Conservation (phyloP, 2,797 vertebrate species). For the Lagodon rhomboides region DNA sequence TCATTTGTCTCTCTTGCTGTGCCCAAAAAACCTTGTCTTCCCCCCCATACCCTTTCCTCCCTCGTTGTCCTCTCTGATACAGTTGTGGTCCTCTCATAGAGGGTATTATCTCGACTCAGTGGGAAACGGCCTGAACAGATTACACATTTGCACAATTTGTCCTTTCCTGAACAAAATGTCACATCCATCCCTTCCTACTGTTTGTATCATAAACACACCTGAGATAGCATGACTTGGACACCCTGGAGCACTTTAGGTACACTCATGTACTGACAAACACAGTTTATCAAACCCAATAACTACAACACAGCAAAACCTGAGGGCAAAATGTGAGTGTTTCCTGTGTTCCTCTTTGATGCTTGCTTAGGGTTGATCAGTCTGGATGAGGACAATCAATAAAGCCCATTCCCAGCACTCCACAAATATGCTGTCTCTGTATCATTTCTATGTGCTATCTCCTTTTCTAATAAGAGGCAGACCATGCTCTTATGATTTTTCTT, state of each 20-base stretch:
- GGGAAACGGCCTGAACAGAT: conserved; percentile 22
- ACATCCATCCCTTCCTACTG: not conserved
- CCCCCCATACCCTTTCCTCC: not conserved
- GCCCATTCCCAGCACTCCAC: conserved; percentile 8
- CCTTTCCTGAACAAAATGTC: conserved; percentile 1
- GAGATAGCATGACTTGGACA: conserved; percentile 15
- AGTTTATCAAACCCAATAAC: conserved; percentile 37
- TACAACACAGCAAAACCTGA: conserved; percentile 28
- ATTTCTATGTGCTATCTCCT: not conserved
- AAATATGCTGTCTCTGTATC: not conserved
- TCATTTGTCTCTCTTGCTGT: conserved; percentile 14
- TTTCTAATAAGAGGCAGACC: conserved; percentile 8
- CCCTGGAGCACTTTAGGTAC: conserved; percentile 24
- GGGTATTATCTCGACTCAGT: conserved; percentile 20
- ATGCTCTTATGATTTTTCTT: conserved; percentile 15
- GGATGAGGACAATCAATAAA: conserved; percentile 46
- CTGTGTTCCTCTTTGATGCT: conserved; percentile 25
- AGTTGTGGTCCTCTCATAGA: conserved; percentile 3
- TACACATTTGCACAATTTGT: conserved; percentile 10
- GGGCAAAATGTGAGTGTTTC: conserved; percentile 19
- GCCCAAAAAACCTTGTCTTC: conserved; percentile 6
- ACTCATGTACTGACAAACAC: conserved; percentile 14
- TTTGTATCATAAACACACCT: conserved; percentile 17
- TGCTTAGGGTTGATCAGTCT: conserved; percentile 38
- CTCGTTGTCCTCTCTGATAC: not conserved